Conservation (phyloP, 2,113 vertebrate genomes). For the Dascyllus trimaculatus region DNA sequence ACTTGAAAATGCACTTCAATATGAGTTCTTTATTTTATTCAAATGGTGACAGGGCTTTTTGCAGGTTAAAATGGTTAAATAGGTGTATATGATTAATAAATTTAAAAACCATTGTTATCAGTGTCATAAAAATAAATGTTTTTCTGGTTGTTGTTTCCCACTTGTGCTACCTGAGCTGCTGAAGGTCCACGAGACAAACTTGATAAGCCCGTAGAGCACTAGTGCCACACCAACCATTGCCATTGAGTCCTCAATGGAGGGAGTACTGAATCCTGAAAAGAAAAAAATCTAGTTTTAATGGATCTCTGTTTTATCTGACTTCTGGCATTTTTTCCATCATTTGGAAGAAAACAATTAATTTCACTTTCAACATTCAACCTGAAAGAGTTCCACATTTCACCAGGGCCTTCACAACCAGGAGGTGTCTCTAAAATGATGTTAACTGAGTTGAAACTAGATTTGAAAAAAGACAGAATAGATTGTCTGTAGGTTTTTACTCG, state of each 20-base stretch:
- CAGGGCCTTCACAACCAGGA: too few relatives aligned
- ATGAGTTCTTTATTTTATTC: fast-evolving
- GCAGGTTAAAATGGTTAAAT: fast-evolving
- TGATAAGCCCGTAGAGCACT: conserved; percentile 83
- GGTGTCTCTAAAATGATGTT: too few relatives aligned
- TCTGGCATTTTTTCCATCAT: not conserved
- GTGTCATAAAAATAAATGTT: too few relatives aligned
- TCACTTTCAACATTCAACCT: too few relatives aligned
- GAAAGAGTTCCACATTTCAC: too few relatives aligned
- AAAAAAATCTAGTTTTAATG: not conserved
- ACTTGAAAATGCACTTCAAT: not conserved
- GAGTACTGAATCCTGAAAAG: conserved; percentile 77
- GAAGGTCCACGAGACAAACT: conserved; percentile 80
- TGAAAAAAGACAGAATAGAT: too few relatives aligned
- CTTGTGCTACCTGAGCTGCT: conserved; percentile 71
- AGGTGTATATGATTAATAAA: not conserved
- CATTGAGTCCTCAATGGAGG: conserved; percentile 86
- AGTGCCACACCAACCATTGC: conserved; percentile 86
- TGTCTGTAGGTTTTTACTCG: too few relatives aligned
- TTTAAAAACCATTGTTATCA: not conserved
- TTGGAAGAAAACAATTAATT: not conserved
- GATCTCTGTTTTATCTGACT: not conserved
- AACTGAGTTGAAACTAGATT: too few relatives aligned
- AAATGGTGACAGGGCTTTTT: fast-evolving
- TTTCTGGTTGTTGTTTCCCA: not conserved